These are phyloP conservation scores for Agrenia bidenticulata DNA, from an alignment of 2,888 invertebrate genomes.

Conservation along the genomic window DNA sequence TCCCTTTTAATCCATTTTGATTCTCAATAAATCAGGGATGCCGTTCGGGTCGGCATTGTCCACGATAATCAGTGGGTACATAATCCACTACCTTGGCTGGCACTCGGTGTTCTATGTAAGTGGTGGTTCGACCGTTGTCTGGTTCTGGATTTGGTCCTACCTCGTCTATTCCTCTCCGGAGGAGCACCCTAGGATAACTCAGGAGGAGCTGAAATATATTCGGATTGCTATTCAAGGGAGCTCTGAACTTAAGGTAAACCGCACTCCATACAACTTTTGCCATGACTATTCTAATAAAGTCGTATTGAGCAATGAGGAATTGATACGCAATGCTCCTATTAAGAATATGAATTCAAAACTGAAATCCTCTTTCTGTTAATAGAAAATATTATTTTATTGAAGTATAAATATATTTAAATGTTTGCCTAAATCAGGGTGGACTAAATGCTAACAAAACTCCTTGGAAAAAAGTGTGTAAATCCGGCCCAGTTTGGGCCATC, in stretches of 20 bases:
- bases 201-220: conserved; percentile 68
- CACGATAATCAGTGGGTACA: conserved; percentile 77
- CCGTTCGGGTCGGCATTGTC: conserved; percentile 89
- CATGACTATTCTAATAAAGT: too few relatives aligned
- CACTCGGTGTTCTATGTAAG: conserved; percentile 85
- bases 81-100: conserved; percentile 81
- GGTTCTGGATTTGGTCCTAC: conserved; percentile 78
- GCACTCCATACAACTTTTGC: too few relatives aligned
- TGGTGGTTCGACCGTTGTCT: conserved; percentile 73
- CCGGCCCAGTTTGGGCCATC: conserved; percentile 47
- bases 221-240: conserved; percentile 41
- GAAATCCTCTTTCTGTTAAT: too few relatives aligned
- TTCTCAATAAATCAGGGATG: too few relatives aligned
- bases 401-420: too few relatives aligned
- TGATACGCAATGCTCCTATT: neutral
- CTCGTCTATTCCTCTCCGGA: conserved; percentile 73
- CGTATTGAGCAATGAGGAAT: neutral
- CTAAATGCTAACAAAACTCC: too few relatives aligned
- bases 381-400: too few relatives aligned
- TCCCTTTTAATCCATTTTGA: too few relatives aligned
- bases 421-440: too few relatives aligned
- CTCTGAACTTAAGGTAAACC: too few relatives aligned
- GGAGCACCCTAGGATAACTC: conserved; percentile 72
- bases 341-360: neutral
- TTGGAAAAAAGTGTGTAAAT: conserved; percentile 46